Conservation (phyloP, 2,888 invertebrate genomes). For the Pristionchus arcanus region DNA sequence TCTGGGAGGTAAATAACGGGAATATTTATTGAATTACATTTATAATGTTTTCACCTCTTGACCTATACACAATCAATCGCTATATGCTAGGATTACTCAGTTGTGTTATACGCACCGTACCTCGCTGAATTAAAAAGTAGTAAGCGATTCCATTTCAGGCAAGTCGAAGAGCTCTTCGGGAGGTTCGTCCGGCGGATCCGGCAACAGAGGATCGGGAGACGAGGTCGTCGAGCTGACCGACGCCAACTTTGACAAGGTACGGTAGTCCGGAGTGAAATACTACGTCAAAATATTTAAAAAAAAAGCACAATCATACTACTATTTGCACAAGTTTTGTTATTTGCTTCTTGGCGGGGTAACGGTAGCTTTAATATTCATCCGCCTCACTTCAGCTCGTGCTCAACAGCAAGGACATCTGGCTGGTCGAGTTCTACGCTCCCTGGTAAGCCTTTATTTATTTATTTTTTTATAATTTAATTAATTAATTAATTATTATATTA, state of each 20-base stretch:
- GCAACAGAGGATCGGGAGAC: slow-evolving; percentile 68
- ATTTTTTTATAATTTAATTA: slow-evolving; percentile 81
- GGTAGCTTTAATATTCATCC: too few species aligned
- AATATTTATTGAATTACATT: too few species aligned
- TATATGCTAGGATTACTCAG: too few species aligned
- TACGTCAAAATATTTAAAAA: background rate
- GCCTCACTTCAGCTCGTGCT: slow-evolving; percentile 84
- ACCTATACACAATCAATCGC: too few species aligned
- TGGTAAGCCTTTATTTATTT: slow-evolving; percentile 77
- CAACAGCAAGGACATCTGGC: slow-evolving; percentile 94
- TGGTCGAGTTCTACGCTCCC: slow-evolving; percentile 96
- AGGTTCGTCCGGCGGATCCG: slow-evolving; percentile 61
- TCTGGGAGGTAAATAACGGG: slow-evolving; percentile 64
- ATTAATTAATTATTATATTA: background rate
- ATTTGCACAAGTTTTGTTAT: too few species aligned
- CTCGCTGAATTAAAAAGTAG: slow-evolving; percentile 35
- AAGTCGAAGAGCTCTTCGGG: slow-evolving; percentile 49
- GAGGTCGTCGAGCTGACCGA: slow-evolving; percentile 95
- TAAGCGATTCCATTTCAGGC: background rate
- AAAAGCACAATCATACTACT: too few species aligned
- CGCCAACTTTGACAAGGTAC: slow-evolving; percentile 90
- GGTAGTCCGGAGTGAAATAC: background rate
- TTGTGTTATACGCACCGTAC: too few species aligned
- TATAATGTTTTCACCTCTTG: too few species aligned
- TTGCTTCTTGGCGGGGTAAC: too few species aligned